Evolutionary conservation across 2,113 vertebrate species (phyloP).

Genomic region (Triplophysa dalaica): DNA sequence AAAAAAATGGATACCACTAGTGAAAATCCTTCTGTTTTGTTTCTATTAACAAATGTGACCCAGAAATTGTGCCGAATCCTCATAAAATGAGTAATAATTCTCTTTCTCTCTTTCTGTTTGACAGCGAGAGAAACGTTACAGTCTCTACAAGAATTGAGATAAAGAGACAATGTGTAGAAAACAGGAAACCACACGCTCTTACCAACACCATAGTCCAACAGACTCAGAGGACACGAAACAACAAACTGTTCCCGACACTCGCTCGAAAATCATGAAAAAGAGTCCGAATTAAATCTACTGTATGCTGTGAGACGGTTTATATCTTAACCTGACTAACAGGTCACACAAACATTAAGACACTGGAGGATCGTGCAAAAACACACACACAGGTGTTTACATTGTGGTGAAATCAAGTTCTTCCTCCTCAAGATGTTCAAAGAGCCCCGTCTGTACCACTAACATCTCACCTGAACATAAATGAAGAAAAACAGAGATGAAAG

Average conservation of each 20-base stretch:
- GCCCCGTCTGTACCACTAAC: conserved; percentile 53
- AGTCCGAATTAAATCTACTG: no score
- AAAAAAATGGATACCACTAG: background rate
- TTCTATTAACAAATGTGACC: no score
- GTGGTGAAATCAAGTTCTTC: conserved; percentile 8
- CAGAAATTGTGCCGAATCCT: no score
- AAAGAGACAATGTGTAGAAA: conserved; percentile 50
- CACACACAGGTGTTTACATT: conserved; percentile 4
- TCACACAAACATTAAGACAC: background rate
- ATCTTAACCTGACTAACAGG: no score
- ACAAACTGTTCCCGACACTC: background rate
- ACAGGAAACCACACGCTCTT: conserved; percentile 68
- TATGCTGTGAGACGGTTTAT: no score
- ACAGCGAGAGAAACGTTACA: background rate
- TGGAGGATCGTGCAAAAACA: background rate
- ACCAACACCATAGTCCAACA: conserved; percentile 46
- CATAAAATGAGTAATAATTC: background rate
- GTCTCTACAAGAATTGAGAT: conserved; percentile 37
- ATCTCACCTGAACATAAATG: conserved; percentile 29
- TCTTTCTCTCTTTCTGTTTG: background rate
- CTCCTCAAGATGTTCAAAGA: conserved; percentile 1
- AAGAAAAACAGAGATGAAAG: background rate
- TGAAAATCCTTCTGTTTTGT: background rate
- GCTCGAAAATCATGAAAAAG: no score
- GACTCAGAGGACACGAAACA: background rate